These are phyloP conservation scores for Drosophila lacteicornis DNA, from an alignment of 1,140 invertebrate species.

Conservation along the genomic window DNA sequence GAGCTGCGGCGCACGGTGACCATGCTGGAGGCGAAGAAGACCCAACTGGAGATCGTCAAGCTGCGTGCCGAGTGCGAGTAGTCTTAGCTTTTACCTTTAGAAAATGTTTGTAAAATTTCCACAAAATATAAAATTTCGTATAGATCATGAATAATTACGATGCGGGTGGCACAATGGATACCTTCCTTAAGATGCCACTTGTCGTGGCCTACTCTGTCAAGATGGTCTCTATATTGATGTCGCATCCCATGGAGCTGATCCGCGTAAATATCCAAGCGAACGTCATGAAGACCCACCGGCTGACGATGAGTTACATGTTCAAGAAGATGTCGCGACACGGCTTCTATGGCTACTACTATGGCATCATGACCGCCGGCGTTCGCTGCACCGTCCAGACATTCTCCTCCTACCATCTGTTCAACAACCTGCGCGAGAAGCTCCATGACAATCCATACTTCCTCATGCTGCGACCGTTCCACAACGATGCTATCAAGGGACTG, in stretches of 20 bases:
- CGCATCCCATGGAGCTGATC: slow-evolving; percentile 45
- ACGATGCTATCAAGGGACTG: not conserved
- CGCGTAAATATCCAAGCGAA: slow-evolving; percentile 45
- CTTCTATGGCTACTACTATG: slow-evolving; percentile 32
- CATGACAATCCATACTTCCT: not conserved
- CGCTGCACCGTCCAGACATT: slow-evolving; percentile 13
- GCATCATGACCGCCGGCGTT: not conserved
- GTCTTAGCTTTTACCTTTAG: slow-evolving; percentile 19
- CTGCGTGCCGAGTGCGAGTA: slow-evolving; percentile 52
- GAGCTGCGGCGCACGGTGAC: slow-evolving; percentile 46
- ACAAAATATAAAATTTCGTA: slow-evolving; percentile 18
- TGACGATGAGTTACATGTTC: not conserved
- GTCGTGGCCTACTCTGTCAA: slow-evolving; percentile 16
- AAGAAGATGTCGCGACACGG: slow-evolving; percentile 11
- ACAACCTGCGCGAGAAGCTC: not conserved
- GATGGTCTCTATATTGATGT: slow-evolving; percentile 14
- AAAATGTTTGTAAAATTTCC: slow-evolving; percentile 2
- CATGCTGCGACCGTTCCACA: slow-evolving; percentile 9
- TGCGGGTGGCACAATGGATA: slow-evolving; percentile 11
- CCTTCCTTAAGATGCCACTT: slow-evolving; percentile 14
- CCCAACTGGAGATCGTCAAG: slow-evolving; percentile 46
- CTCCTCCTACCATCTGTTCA: slow-evolving; percentile 4
- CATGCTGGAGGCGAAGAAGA: slow-evolving; percentile 54
- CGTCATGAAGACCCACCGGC: not conserved
- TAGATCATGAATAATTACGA: slow-evolving; percentile 24